A percentile compares a stretch with the other conserved stretches of the same genome.
phyloP scores from a whole-genome alignment of 2,888 invertebrate genomes.

The Labia minor region DNA sequence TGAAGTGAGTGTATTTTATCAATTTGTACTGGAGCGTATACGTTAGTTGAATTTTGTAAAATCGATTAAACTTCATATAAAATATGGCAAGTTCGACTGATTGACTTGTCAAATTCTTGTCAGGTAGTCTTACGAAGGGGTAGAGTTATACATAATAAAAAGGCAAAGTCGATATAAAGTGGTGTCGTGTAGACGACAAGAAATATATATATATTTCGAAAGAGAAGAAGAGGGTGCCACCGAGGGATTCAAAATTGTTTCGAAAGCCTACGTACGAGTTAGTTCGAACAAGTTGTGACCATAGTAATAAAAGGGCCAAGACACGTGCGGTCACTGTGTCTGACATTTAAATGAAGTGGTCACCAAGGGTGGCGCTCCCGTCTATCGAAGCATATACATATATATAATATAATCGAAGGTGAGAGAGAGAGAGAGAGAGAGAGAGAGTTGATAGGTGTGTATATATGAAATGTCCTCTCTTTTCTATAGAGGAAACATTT shows the following conservation, averaged over 20 bases:
- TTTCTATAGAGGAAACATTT: too few species aligned
- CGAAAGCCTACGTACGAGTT: neutral
- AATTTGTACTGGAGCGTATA: too few species aligned
- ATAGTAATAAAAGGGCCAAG: constrained; percentile 13
- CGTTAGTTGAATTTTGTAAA: too few species aligned
- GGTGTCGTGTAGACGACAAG: neutral
- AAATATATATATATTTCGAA: neutral
- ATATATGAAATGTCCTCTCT: too few species aligned
- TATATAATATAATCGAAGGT: too few species aligned
- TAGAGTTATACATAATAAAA: neutral
- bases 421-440: too few species aligned
- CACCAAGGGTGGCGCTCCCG: neutral
- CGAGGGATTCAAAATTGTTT: too few species aligned
- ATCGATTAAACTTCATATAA: too few species aligned
- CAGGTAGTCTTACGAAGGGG: neutral
- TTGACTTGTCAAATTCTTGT: neutral
- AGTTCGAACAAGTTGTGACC: neutral
- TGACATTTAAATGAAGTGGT: constrained; percentile 13
- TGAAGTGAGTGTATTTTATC: too few species aligned
- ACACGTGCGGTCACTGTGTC: constrained; percentile 13
- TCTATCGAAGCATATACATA: too few species aligned
- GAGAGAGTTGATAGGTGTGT: too few species aligned
- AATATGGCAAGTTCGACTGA: neutral
- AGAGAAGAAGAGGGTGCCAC: neutral
- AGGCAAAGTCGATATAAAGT: neutral